Percentiles rank a stretch among this genome's conserved stretches.
Evolutionary conservation across 1,140 invertebrate species (phyloP).

Genomic region (Eubasilissa regina): DNA sequence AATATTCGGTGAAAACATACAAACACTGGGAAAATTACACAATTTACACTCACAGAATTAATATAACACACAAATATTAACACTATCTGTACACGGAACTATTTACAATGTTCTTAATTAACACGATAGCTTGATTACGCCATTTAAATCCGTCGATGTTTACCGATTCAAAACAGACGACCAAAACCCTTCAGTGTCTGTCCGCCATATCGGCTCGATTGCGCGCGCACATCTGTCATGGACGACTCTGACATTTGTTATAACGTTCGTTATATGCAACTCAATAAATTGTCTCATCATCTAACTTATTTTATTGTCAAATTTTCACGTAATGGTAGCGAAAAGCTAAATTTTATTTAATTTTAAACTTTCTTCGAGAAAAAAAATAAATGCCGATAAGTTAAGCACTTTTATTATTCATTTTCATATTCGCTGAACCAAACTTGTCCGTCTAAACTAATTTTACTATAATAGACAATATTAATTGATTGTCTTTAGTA

Average conservation of each 20-base stretch:
- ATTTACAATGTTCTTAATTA: slow-evolving; percentile 74
- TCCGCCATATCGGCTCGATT: slow-evolving; percentile 69
- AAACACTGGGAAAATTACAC: slow-evolving; percentile 72
- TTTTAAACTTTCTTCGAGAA: too few relatives aligned
- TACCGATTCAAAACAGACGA: slow-evolving; percentile 72
- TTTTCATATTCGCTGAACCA: too few relatives aligned
- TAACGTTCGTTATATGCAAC: slow-evolving; percentile 18
- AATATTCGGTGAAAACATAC: slow-evolving; percentile 64
- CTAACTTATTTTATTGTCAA: too few relatives aligned
- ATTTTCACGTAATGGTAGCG: too few relatives aligned
- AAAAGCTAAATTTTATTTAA: too few relatives aligned
- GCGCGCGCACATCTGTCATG: slow-evolving; percentile 55
- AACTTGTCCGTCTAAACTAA: background rate
- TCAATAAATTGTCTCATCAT: background rate
- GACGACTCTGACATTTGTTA: slow-evolving; percentile 45
- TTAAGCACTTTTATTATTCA: too few relatives aligned
- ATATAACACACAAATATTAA: slow-evolving; percentile 72
- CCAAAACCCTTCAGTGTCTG: slow-evolving; percentile 71
- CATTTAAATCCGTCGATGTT: slow-evolving; percentile 72
- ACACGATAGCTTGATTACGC: slow-evolving; percentile 71
- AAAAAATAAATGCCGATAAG: too few relatives aligned
- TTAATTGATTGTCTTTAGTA: background rate
- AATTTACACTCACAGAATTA: slow-evolving; percentile 69
- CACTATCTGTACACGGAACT: slow-evolving; percentile 73
- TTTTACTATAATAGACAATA: slow-evolving; percentile 16